phyloP scores from a whole-genome alignment of 1,140 invertebrate genomes.

The Temnothorax longispinosus region DNA sequence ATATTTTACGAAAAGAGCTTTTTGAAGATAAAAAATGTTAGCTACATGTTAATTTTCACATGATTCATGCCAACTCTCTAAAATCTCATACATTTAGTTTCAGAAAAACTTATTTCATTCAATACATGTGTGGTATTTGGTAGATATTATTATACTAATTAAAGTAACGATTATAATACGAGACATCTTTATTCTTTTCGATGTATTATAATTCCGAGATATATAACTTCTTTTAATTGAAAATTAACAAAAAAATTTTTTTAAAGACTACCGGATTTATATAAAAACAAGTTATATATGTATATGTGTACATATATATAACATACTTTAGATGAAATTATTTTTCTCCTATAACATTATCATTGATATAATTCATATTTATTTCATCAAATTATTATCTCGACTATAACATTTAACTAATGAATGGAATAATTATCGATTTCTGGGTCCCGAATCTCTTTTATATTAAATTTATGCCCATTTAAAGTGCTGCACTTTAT shows the following conservation, averaged over 20 bases:
- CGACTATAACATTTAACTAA: conserved; percentile 30
- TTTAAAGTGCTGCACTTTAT: conserved; percentile 14
- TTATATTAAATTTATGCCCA: conserved; percentile 43
- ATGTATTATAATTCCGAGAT: conserved; percentile 30
- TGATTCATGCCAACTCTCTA: conserved; percentile 16
- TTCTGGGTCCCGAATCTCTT: conserved; percentile 71
- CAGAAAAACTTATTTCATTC: conserved; percentile 22
- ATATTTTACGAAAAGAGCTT: conserved; percentile 6
- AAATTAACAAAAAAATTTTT: background rate
- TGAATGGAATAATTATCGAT: conserved; percentile 37
- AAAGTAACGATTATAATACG: conserved; percentile 57
- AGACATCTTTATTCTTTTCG: conserved; percentile 35
- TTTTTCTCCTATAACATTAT: background rate
- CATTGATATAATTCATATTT: conserved; percentile 8
- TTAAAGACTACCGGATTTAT: conserved; percentile 17
- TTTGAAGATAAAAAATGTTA: background rate
- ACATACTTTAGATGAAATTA: conserved; percentile 31
- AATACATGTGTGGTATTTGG: conserved; percentile 30
- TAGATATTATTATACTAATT: conserved; percentile 53
- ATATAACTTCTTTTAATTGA: conserved; percentile 49
- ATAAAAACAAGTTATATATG: conserved; percentile 59
- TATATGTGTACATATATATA: conserved; percentile 50
- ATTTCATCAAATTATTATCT: conserved; percentile 28
- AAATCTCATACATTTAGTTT: conserved; percentile 17
- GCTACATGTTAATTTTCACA: conserved; percentile 33